phyloP scores from a whole-genome alignment of 30 jellyfish, hydroid and myxozoan genomes.

The Aurelia sp. region DNA sequence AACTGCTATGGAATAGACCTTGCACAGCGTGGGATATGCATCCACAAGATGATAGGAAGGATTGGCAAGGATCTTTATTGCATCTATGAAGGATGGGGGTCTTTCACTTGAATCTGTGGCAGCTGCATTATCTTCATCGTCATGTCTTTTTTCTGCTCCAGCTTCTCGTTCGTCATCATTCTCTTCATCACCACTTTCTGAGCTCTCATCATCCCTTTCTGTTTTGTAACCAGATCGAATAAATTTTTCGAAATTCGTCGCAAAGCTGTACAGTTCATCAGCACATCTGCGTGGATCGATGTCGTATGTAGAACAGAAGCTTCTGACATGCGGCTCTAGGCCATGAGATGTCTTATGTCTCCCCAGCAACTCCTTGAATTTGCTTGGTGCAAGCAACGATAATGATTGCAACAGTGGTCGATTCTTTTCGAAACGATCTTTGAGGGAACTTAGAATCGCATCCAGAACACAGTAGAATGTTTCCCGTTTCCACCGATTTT shows the following conservation, averaged over 20 bases:
- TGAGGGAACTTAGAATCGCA: slow-evolving; percentile 15
- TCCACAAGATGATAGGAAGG: slow-evolving; percentile 53
- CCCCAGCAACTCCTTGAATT: slow-evolving; percentile 36
- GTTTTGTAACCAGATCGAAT: slow-evolving; percentile 29
- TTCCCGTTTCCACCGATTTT: slow-evolving; percentile 48
- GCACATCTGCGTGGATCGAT: slow-evolving; percentile 60
- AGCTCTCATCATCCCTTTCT: not conserved
- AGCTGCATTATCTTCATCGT: slow-evolving; percentile 11
- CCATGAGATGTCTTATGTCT: slow-evolving; percentile 34
- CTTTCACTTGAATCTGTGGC: slow-evolving; percentile 12
- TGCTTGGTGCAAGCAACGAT: slow-evolving; percentile 45
- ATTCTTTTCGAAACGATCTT: slow-evolving; percentile 44
- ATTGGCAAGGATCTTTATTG: slow-evolving; percentile 46
- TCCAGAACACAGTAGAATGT: slow-evolving; percentile 55
- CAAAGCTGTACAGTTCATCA: slow-evolving; percentile 54
- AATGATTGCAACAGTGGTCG: slow-evolving; percentile 56
- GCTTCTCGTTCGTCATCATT: not conserved
- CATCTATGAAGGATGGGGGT: slow-evolving; percentile 24
- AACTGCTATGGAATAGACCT: slow-evolving; percentile 49
- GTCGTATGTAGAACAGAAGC: slow-evolving; percentile 29
- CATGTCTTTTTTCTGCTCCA: slow-evolving; percentile 14
- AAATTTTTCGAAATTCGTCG: slow-evolving; percentile 36
- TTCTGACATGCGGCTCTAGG: slow-evolving; percentile 47
- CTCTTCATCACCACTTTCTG: slow-evolving; percentile 41
- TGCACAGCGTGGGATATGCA: slow-evolving; percentile 57